Evolutionary conservation across 1,140 invertebrate genomes (phyloP).

Genomic region (Drosophila dunni): DNA sequence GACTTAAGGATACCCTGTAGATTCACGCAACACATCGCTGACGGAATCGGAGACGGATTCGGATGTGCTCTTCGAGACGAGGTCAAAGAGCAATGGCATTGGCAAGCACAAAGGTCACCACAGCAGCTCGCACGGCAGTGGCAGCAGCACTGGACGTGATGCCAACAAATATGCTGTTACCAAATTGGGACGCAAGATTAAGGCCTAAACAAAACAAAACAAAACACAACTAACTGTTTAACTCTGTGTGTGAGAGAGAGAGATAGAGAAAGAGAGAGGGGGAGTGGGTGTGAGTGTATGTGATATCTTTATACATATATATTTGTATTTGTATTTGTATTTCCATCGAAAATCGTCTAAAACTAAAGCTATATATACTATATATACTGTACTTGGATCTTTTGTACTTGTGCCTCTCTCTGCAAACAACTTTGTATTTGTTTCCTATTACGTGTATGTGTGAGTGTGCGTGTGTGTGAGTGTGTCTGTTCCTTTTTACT

Average conservation of each 20-base stretch:
- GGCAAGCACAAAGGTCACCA: slow-evolving; percentile 65
- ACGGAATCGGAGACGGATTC: slow-evolving; percentile 91
- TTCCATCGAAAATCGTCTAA: slow-evolving; percentile 12
- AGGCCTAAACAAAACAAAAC: slow-evolving; percentile 82
- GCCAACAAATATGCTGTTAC: slow-evolving; percentile 86
- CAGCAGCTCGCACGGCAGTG: slow-evolving; percentile 57
- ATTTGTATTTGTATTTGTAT: slow-evolving; percentile 64
- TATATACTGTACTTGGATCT: slow-evolving; percentile 37
- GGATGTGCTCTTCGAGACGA: slow-evolving; percentile 89
- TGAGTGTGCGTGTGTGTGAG: slow-evolving; percentile 19
- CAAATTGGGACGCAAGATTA: slow-evolving; percentile 86
- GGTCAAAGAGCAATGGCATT: slow-evolving; percentile 86
- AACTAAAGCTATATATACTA: slow-evolving; percentile 28
- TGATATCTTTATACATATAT: slow-evolving; percentile 32
- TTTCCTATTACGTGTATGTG: slow-evolving; percentile 9
- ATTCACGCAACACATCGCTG: slow-evolving; percentile 86
- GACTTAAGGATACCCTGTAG: slow-evolving; percentile 14
- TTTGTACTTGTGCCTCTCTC: slow-evolving; percentile 59
- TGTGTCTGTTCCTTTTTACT: slow-evolving; percentile 36
- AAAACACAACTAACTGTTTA: slow-evolving; percentile 16
- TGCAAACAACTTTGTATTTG: slow-evolving; percentile 6
- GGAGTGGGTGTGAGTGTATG: slow-evolving; percentile 16
- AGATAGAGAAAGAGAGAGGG: neutral
- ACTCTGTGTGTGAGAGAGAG: slow-evolving; percentile 42
- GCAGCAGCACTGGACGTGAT: slow-evolving; percentile 52